A percentile compares a stretch with the other conserved stretches of the same genome.
These are phyloP conservation scores for Drosophila insularis DNA, from an alignment of 1,140 invertebrate species.

Conservation along the genomic window DNA sequence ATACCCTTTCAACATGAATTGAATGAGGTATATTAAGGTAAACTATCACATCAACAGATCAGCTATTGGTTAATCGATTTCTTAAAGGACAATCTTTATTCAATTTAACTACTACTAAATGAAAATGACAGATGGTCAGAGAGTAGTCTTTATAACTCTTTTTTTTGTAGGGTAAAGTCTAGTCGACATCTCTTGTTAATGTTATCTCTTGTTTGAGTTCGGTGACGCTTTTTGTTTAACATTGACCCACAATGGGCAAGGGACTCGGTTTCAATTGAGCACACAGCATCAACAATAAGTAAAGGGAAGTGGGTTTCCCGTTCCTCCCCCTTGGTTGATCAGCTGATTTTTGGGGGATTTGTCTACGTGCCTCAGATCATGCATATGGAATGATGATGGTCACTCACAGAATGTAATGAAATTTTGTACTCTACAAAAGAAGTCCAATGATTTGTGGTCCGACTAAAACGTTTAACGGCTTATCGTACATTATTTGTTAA, in stretches of 20 bases:
- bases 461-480: neutral
- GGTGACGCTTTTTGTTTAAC: slow-evolving; percentile 17
- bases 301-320: neutral
- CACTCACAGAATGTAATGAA: neutral
- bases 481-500: neutral
- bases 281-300: slow-evolving; percentile 1
- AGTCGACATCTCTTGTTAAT: neutral
- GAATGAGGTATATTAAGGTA: neutral
- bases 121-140: no score
- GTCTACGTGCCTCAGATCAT: neutral
- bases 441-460: neutral
- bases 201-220: neutral
- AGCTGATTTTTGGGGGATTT: neutral
- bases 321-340: neutral
- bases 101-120: no score
- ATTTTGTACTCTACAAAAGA: neutral
- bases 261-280: slow-evolving; percentile 4
- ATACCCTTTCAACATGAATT: neutral
- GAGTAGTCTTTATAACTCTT: neutral
- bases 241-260: slow-evolving; percentile 37
- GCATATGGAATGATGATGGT: neutral
- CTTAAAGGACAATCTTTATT: no score
- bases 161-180: neutral
- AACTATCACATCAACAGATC: no score
- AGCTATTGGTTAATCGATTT: no score